These are phyloP conservation scores for Allacma fusca DNA, from an alignment of 2,888 invertebrate species.

Conservation along the genomic window DNA sequence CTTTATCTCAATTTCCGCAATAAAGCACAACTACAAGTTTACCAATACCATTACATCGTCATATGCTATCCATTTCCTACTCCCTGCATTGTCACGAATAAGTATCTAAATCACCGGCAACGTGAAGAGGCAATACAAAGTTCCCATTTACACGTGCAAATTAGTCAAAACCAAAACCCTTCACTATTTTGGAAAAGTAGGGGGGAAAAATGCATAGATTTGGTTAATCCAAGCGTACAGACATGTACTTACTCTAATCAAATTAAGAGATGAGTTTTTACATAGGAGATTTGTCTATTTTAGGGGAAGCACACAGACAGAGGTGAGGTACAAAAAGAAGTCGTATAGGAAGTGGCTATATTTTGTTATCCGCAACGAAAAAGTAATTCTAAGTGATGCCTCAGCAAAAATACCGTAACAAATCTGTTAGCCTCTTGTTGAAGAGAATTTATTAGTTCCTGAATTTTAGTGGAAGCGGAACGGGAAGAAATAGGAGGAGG, in stretches of 20 bases:
- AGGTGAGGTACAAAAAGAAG: too few relatives aligned
- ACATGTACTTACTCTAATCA: neutral
- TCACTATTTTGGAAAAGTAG: neutral
- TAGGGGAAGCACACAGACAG: too few relatives aligned
- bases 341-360: too few relatives aligned
- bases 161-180: neutral
- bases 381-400: neutral
- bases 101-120: too few relatives aligned
- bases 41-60: neutral
- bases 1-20: constrained; percentile 1
- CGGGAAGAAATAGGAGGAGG: constrained; percentile 54
- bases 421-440: constrained; percentile 60
- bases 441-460: constrained; percentile 58
- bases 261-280: neutral
- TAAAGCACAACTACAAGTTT: neutral
- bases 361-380: too few relatives aligned
- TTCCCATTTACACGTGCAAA: too few relatives aligned
- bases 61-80: neutral
- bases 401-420: constrained; percentile 54
- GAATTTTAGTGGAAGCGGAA: constrained; percentile 60
- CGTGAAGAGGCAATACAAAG: too few relatives aligned
- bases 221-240: neutral
- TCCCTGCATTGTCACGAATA: too few relatives aligned
- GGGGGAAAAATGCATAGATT: neutral
- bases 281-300: too few relatives aligned